A percentile compares a stretch with the other conserved stretches of the same genome.
phyloP scores from a whole-genome alignment of 2,888 invertebrate species.

The Agonopterix alstromeriana region DNA sequence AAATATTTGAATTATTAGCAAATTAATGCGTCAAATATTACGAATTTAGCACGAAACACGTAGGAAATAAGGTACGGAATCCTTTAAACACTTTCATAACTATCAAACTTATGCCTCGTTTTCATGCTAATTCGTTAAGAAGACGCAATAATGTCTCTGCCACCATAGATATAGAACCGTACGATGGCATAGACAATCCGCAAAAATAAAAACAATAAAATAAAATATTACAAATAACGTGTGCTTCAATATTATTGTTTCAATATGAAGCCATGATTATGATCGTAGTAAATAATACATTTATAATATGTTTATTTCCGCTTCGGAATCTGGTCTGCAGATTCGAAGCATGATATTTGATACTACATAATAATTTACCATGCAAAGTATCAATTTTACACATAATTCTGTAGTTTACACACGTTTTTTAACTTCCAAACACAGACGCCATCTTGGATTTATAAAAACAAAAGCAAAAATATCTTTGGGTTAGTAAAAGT shows the following conservation, averaged over 20 bases:
- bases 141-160: slow-evolving; percentile 14
- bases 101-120: no score
- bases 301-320: background rate
- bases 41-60: no score
- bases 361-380: slow-evolving; percentile 5
- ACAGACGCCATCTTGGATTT: background rate
- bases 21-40: no score
- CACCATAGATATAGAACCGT: slow-evolving; percentile 56
- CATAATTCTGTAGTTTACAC: no score
- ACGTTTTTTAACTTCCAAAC: background rate
- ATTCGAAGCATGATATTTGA: slow-evolving; percentile 15
- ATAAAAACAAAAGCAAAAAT: slow-evolving; percentile 13
- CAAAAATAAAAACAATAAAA: slow-evolving; percentile 13
- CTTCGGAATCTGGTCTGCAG: slow-evolving; percentile 37
- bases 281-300: background rate
- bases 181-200: slow-evolving; percentile 46
- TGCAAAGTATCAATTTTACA: slow-evolving; percentile 1
- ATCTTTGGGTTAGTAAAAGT: slow-evolving; percentile 56
- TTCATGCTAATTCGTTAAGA: no score
- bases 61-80: background rate
- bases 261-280: slow-evolving; percentile 7
- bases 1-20: slow-evolving; percentile 7
- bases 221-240: slow-evolving; percentile 6
- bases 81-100: no score
- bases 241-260: slow-evolving; percentile 10